Evolutionary conservation across 2,888 invertebrate species (phyloP).

Genomic region (Dascillus cervinus): DNA sequence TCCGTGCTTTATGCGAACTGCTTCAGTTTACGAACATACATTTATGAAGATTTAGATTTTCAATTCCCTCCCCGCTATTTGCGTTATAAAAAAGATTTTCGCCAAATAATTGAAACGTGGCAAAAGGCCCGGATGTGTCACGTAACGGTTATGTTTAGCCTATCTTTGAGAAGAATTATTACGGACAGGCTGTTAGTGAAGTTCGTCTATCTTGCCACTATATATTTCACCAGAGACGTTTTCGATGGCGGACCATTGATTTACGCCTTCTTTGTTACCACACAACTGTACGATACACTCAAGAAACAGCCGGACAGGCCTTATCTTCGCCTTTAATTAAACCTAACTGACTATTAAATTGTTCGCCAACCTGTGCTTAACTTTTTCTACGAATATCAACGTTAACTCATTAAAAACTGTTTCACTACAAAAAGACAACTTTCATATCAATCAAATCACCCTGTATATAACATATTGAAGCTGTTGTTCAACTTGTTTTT

Average conservation of each 20-base stretch:
- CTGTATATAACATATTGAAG: too few species aligned
- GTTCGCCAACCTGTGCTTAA: slow-evolving; percentile 23
- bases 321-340: slow-evolving; percentile 28
- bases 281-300: slow-evolving; percentile 26
- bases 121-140: too few species aligned
- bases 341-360: slow-evolving; percentile 25
- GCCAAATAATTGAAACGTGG: too few species aligned
- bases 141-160: slow-evolving; percentile 33
- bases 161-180: slow-evolving; percentile 34
- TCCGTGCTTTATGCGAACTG: slow-evolving; percentile 21
- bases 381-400: too few species aligned
- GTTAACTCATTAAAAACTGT: too few species aligned
- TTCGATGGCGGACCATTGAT: slow-evolving; percentile 31
- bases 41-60: too few species aligned
- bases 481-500: too few species aligned
- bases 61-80: too few species aligned
- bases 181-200: slow-evolving; percentile 27
- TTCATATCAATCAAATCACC: too few species aligned
- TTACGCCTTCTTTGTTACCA: slow-evolving; percentile 32
- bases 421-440: too few species aligned
- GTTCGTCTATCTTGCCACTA: slow-evolving; percentile 29
- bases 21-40: too few species aligned
- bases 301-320: slow-evolving; percentile 23
- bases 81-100: too few species aligned
- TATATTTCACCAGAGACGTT: slow-evolving; percentile 29